Conservation (phyloP, 2,113 vertebrate genomes). For the Eupsittula cactorum region DNA sequence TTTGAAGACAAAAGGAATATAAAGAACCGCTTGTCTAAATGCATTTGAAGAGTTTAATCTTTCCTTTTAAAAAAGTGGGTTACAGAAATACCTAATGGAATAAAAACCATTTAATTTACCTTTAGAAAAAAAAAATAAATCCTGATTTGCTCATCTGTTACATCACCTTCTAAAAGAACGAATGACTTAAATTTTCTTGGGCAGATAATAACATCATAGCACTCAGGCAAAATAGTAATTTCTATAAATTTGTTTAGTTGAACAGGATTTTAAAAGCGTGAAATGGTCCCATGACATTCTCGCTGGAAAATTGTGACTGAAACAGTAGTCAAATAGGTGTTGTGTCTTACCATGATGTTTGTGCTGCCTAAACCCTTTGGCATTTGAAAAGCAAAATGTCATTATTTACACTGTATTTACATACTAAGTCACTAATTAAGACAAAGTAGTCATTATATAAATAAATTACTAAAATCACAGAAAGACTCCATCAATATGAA, state of each 20-base stretch:
- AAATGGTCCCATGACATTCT: background rate
- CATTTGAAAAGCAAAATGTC: background rate
- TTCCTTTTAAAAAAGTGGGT: background rate
- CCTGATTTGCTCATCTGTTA: background rate
- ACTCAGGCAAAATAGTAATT: background rate
- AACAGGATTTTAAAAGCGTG: background rate
- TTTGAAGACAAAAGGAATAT: background rate
- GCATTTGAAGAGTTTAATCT: background rate
- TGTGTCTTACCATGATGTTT: background rate
- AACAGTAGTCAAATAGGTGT: background rate
- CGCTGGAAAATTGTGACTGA: background rate
- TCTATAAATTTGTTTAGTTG: background rate
- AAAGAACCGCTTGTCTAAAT: background rate
- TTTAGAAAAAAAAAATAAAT: background rate
- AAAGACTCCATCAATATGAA: background rate
- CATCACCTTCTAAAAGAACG: background rate
- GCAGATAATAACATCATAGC: background rate
- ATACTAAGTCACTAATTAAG: background rate
- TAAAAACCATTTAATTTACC: background rate
- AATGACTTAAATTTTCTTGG: background rate
- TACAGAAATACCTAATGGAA: background rate
- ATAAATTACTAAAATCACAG: background rate
- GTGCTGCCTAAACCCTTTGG: background rate
- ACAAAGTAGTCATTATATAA: background rate
- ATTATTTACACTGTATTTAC: background rate